Percentiles rank a stretch among this genome's conserved stretches.
phyloP scores from a whole-genome alignment of 2,888 invertebrate species.

The Antitype chi region DNA sequence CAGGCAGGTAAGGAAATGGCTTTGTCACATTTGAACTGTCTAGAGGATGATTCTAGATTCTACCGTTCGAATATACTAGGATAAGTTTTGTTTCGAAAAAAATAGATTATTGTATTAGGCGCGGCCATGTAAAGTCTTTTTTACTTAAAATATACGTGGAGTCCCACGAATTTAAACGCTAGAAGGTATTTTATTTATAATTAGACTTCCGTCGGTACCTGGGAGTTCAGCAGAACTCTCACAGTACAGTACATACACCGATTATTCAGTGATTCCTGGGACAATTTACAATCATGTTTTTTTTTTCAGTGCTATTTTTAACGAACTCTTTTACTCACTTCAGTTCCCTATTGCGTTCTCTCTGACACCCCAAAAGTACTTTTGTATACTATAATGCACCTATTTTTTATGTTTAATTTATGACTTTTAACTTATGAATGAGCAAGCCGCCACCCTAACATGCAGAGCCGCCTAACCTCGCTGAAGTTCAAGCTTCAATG shows the following conservation, averaged over 20 bases:
- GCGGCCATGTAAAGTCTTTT: no score
- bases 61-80: no score
- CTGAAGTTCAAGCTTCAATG: constrained; percentile 56
- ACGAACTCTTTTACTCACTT: background rate
- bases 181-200: no score
- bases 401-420: background rate
- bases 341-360: background rate
- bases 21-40: no score
- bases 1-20: no score
- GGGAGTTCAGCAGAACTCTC: no score
- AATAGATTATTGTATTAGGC: no score
- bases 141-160: no score
- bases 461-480: constrained; percentile 11
- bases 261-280: background rate
- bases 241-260: background rate
- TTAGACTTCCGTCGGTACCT: no score
- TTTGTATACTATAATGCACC: background rate
- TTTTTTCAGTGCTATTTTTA: background rate
- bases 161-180: no score
- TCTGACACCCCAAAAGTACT: background rate
- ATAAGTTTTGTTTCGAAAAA: no score
- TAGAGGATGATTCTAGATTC: no score
- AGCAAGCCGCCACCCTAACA: background rate
- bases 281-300: background rate
- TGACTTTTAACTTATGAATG: constrained; percentile 9